Evolutionary conservation across 2,797 vertebrate genomes (phyloP).

Genomic region (Gorsachius magnificus): DNA sequence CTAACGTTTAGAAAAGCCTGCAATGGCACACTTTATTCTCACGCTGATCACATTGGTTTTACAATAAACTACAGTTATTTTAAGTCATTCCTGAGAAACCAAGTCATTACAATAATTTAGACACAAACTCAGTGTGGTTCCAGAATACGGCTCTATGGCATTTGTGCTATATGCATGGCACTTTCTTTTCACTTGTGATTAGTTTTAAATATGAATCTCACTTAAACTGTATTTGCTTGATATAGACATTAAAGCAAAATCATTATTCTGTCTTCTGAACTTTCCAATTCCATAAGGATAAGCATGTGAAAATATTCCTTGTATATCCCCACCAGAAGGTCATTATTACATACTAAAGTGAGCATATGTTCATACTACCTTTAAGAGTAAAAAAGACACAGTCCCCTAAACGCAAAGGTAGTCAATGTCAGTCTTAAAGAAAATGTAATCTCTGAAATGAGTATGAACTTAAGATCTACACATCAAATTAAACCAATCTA

Average conservation of each 20-base stretch:
- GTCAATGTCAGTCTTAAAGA: neutral
- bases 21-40: neutral
- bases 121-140: neutral
- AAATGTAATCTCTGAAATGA: neutral
- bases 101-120: neutral
- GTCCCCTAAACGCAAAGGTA: neutral
- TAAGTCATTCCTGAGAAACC: neutral
- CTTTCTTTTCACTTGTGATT: neutral
- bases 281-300: neutral
- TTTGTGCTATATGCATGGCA: neutral
- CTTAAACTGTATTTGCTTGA: neutral
- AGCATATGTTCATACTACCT: neutral
- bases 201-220: neutral
- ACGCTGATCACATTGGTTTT: neutral
- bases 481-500: neutral
- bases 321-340: neutral
- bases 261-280: neutral
- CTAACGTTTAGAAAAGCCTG: neutral
- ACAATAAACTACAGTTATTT: neutral
- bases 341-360: neutral
- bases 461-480: neutral
- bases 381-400: neutral
- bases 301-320: neutral
- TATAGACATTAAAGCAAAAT: neutral
- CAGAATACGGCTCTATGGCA: neutral